phyloP scores from a whole-genome alignment of 1,140 invertebrate species.

The Laupala kohalensis region DNA sequence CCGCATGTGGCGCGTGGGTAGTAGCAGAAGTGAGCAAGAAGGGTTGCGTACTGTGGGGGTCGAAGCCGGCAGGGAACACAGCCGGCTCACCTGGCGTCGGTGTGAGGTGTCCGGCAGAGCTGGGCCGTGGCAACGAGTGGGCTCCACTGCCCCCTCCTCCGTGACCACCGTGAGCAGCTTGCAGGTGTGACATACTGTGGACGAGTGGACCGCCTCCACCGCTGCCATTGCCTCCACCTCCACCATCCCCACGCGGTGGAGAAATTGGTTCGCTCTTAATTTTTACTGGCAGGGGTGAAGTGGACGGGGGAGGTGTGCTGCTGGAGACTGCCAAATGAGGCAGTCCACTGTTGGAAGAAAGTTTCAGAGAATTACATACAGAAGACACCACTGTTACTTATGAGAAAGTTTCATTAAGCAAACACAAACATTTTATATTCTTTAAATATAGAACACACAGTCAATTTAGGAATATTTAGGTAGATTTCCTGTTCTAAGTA shows the following conservation, averaged over 20 bases:
- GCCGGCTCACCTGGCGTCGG: constrained; percentile 35
- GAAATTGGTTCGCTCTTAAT: constrained; percentile 93
- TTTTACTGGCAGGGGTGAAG: constrained; percentile 71
- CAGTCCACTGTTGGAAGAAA: constrained; percentile 44
- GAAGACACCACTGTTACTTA: constrained; percentile 22
- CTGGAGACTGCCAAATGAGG: constrained; percentile 66
- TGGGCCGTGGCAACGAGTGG: constrained; percentile 28
- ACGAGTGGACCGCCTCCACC: constrained; percentile 32
- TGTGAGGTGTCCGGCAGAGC: constrained; percentile 44
- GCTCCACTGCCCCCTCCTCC: constrained; percentile 18
- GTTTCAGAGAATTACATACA: neutral
- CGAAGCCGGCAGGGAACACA: neutral
- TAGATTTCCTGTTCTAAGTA: too few relatives aligned
- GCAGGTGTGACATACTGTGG: constrained; percentile 19
- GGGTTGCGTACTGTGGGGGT: neutral
- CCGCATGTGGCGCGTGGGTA: neutral
- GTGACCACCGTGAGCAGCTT: constrained; percentile 11
- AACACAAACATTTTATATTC: too few relatives aligned
- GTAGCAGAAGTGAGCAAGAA: neutral
- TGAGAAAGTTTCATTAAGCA: too few relatives aligned
- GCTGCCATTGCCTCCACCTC: constrained; percentile 37
- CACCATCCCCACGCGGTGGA: constrained; percentile 57
- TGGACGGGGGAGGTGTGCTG: constrained; percentile 65
- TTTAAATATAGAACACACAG: too few relatives aligned
- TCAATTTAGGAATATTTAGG: too few relatives aligned